phyloP scores from a whole-genome alignment of 2,888 invertebrate genomes.

The Neocrepidodera transversa region DNA sequence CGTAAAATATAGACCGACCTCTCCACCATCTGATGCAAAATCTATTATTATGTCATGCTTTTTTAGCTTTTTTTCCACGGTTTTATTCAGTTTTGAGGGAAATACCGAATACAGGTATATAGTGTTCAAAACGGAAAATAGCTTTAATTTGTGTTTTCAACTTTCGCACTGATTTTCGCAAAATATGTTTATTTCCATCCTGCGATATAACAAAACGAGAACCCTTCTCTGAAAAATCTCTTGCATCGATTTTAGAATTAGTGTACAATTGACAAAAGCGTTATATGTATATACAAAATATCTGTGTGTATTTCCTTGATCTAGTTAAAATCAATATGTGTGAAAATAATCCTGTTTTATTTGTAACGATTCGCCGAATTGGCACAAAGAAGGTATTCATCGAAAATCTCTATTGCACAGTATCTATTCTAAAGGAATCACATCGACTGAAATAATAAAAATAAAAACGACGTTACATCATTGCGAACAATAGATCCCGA shows the following conservation, averaged over 20 bases:
- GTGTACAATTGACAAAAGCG: slow-evolving; percentile 14
- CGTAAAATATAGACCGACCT: slow-evolving; percentile 59
- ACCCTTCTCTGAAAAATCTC: too few species aligned
- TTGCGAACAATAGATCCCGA: too few species aligned
- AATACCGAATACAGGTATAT: slow-evolving; percentile 11
- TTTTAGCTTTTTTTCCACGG: slow-evolving; percentile 28
- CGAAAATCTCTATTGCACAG: slow-evolving; percentile 45
- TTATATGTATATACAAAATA: slow-evolving; percentile 21
- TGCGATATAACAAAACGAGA: too few species aligned
- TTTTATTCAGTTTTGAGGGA: slow-evolving; percentile 22
- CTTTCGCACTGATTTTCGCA: too few species aligned
- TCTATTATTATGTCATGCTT: slow-evolving; percentile 36
- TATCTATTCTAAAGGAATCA: slow-evolving; percentile 36
- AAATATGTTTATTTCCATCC: too few species aligned
- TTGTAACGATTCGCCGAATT: slow-evolving; percentile 54
- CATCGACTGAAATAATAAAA: slow-evolving; percentile 29
- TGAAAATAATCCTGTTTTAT: slow-evolving; percentile 57
- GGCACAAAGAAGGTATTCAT: slow-evolving; percentile 54
- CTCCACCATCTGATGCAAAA: slow-evolving; percentile 46
- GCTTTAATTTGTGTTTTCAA: too few species aligned
- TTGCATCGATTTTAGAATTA: slow-evolving; percentile 25
- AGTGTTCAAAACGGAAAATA: background rate
- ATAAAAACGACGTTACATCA: too few species aligned
- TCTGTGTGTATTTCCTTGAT: slow-evolving; percentile 43
- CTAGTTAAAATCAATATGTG: slow-evolving; percentile 52